These are phyloP conservation scores for Ostrea edulis DNA, from an alignment of 1,140 invertebrate genomes.

Conservation along the genomic window DNA sequence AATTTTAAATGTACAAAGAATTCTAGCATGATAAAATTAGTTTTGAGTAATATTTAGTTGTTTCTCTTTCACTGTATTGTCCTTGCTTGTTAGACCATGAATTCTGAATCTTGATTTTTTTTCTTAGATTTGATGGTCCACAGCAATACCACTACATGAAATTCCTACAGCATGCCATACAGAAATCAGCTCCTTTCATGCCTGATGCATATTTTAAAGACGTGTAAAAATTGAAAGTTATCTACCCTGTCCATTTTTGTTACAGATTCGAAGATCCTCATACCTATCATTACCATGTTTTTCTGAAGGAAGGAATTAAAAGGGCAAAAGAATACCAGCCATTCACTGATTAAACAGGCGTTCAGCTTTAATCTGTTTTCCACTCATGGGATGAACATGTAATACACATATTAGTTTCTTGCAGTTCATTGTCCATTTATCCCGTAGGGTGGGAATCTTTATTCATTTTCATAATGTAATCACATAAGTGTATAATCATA, in stretches of 20 bases:
- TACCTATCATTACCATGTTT: constrained; percentile 58
- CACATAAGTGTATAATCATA: too few relatives aligned
- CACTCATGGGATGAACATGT: neutral
- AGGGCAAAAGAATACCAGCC: constrained; percentile 1
- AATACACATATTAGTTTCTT: too few relatives aligned
- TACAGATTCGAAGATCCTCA: constrained; percentile 63
- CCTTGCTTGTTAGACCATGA: neutral
- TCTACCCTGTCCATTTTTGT: constrained; percentile 36
- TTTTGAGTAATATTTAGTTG: neutral
- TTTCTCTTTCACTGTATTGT: neutral
- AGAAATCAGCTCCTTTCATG: constrained; percentile 18
- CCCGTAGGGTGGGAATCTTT: too few relatives aligned
- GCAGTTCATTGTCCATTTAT: too few relatives aligned
- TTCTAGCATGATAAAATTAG: neutral
- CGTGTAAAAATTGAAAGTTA: neutral
- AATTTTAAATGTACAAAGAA: neutral
- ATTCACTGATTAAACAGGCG: neutral
- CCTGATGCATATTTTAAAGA: neutral
- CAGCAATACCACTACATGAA: constrained; percentile 9
- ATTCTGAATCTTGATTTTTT: constrained; percentile 40
- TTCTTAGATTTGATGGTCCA: neutral
- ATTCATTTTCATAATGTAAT: too few relatives aligned
- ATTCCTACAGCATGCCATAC: neutral
- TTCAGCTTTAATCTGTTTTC: neutral
- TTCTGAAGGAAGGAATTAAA: constrained; percentile 66